Percentiles rank a stretch among this genome's conserved stretches.
Conservation (phyloP, 1,140 invertebrate species). For the Eumaeus atala region DNA sequence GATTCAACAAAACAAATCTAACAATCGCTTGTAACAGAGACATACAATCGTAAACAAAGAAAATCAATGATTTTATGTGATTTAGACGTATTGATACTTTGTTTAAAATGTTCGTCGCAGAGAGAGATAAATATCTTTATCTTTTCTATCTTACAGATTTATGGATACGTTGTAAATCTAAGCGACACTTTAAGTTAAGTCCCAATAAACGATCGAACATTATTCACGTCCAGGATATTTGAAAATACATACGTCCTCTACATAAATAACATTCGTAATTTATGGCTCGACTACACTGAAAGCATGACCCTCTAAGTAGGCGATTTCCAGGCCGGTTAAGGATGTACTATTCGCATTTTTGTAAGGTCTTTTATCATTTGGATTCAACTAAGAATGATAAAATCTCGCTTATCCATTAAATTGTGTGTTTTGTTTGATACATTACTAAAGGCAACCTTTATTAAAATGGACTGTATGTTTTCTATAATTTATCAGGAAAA, state of each 20-base stretch:
- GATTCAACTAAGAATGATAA: not conserved
- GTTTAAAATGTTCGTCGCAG: too few relatives aligned
- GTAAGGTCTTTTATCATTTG: not conserved
- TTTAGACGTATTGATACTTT: too few relatives aligned
- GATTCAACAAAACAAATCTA: too few relatives aligned
- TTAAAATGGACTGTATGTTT: too few relatives aligned
- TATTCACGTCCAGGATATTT: not conserved
- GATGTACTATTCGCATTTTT: constrained; percentile 10
- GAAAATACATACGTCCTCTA: constrained; percentile 3
- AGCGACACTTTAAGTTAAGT: not conserved
- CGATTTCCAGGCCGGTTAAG: constrained; percentile 11
- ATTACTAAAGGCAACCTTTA: too few relatives aligned
- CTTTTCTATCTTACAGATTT: not conserved
- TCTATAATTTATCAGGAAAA: too few relatives aligned
- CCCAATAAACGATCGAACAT: not conserved
- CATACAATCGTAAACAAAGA: too few relatives aligned
- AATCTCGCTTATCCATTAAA: constrained; percentile 1
- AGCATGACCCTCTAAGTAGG: constrained; percentile 14
- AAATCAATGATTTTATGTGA: too few relatives aligned
- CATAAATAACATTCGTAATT: constrained; percentile 13
- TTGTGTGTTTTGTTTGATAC: too few relatives aligned
- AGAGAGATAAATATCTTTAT: too few relatives aligned
- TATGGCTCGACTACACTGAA: constrained; percentile 13
- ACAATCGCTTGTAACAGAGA: too few relatives aligned
- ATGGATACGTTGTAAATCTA: not conserved